Evolutionary conservation across 2,113 vertebrate species (phyloP).

Genomic region (Arothron firmamentum): DNA sequence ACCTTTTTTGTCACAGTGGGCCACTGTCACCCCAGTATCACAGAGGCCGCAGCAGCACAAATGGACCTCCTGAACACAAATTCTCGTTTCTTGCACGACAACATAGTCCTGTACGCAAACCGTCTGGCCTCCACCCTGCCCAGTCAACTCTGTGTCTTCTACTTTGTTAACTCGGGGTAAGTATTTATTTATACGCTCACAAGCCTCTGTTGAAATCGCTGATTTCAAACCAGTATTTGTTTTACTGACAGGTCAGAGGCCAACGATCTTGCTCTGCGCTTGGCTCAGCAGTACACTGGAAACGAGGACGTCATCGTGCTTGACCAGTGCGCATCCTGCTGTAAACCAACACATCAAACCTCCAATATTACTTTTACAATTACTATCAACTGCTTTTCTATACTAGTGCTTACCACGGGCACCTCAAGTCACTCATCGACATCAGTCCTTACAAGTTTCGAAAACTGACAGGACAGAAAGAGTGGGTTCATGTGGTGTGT

Average conservation of each 20-base stretch:
- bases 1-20: conserved; percentile 78
- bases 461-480: conserved; percentile 89
- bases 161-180: conserved; percentile 96
- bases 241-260: conserved; percentile 84
- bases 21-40: conserved; percentile 87
- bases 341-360: not conserved
- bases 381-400: conserved; percentile 39
- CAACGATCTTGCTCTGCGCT: conserved; percentile 87
- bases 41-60: conserved; percentile 83
- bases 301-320: conserved; percentile 86
- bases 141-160: conserved; percentile 81
- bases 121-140: conserved; percentile 84
- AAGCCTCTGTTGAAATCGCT: not conserved
- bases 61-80: conserved; percentile 89
- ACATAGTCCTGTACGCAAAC: conserved; percentile 83
- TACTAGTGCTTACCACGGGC: conserved; percentile 90
- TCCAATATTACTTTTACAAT: conserved; percentile 5
- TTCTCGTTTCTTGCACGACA: conserved; percentile 89
- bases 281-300: conserved; percentile 85
- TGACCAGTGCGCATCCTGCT: conserved; percentile 81
- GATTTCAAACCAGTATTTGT: not conserved
- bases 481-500: conserved; percentile 98
- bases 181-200: conserved; percentile 4
- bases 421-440: conserved; percentile 92
- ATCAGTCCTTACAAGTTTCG: conserved; percentile 98